Conservation (phyloP, 2,797 vertebrate genomes). For the Pangasius sanitwongsei region DNA sequence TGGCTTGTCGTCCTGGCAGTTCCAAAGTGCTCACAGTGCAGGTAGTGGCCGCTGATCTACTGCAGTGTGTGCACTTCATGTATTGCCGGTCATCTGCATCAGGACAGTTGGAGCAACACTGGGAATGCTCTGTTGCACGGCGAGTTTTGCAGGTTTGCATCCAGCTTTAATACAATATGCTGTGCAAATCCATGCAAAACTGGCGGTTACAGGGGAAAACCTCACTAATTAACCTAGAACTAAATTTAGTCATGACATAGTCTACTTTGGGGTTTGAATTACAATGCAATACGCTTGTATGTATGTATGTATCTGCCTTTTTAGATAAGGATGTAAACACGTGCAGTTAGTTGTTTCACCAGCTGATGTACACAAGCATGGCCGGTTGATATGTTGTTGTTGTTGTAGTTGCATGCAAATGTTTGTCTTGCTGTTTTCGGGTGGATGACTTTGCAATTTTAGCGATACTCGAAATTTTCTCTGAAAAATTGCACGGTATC, state of each 20-base stretch:
- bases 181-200: conserved; percentile 99
- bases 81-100: conserved; percentile 79
- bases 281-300: not conserved
- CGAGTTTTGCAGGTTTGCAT: conserved; percentile 97
- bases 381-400: not conserved
- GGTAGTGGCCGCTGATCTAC: conserved; percentile 89
- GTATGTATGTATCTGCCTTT: not conserved
- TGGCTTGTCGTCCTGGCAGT: conserved; percentile 75
- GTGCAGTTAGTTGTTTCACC: not conserved
- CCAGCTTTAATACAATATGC: conserved; percentile 82
- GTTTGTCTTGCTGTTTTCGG: conserved; percentile 88
- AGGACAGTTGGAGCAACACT: conserved; percentile 26
- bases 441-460: conserved; percentile 97
- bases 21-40: conserved; percentile 99
- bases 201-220: conserved; percentile 73
- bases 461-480: conserved; percentile 72
- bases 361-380: not conserved
- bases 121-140: conserved; percentile 54
- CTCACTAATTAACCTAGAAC: not conserved
- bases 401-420: conserved; percentile 29
- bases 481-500: conserved; percentile 96
- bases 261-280: not conserved
- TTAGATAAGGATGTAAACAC: not conserved
- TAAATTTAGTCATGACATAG: not conserved
- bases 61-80: conserved; percentile 97